Evolutionary conservation across 2,113 vertebrate species (phyloP), one percentile per base, ranked within the genome.

Genomic region (Xiphias gladius): DNA sequence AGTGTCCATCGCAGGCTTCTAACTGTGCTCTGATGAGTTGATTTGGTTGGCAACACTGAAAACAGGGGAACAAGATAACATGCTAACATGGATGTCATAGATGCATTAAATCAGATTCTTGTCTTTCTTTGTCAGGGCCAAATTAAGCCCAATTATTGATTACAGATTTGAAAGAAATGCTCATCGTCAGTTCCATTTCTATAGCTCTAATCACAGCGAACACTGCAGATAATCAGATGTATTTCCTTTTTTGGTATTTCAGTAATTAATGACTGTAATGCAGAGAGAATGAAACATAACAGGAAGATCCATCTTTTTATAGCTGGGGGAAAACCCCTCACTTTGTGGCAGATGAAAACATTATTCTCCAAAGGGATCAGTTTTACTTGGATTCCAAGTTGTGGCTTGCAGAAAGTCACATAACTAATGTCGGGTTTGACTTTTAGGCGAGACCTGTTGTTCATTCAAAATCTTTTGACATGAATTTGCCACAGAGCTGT

Each of bases 401-500:
- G 39, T 5, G 13, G 28, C 52, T 50, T 35, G 2, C 37, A 55
- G 22, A 28, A 35, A 55, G 13, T 41, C 26, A 14, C 35, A 43
- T 37, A 7, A 14, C 12, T 10, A 24, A 28, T 26, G 24, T 6
- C 20, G 37, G 66, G 69, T 43, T 63, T 55, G 10, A 63, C 13
- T 7, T 54, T 62, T 14, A 30, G 62, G 26, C 54, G 43, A 17
- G 28, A 46, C 32, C 30, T 63, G 37, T 22, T 66, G n/a, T 54
- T 54, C 1, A 5, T 57, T 41, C 22, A 11, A 61, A 72, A 55
- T 73, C 2, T 37, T 13, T 22, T 4, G 8, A 20, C 13, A 7
- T 69, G 22, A 68, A 11, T 68, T 48, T 55, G 11, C 37, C 63
- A 57, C 62, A 55, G 50, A 84, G 32, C 66, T 58, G 55, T 61